Evolutionary conservation across 2,113 vertebrate genomes (phyloP).

Genomic region (Bagarius yarrelli): DNA sequence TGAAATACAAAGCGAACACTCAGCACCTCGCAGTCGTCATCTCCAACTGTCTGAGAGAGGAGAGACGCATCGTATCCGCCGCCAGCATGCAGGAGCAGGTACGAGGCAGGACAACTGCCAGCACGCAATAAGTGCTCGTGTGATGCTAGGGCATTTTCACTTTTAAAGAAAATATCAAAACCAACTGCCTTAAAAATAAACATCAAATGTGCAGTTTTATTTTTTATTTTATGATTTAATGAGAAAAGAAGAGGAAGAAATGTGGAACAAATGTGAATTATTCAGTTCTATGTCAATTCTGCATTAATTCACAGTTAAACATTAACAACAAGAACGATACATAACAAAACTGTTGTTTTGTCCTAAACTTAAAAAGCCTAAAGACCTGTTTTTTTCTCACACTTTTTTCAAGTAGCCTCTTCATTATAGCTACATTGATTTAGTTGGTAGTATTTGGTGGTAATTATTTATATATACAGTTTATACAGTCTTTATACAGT

Average conservation of each 20-base stretch:
- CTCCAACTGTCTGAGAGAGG: conserved; percentile 89
- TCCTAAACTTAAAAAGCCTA: too few relatives aligned
- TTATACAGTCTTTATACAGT: too few relatives aligned
- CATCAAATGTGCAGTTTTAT: background rate
- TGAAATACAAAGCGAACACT: conserved; percentile 85
- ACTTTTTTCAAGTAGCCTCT: too few relatives aligned
- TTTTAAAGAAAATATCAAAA: background rate
- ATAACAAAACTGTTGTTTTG: too few relatives aligned
- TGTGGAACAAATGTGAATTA: background rate
- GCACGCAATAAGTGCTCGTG: background rate
- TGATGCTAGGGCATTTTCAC: background rate
- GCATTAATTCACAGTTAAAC: background rate
- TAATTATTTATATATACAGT: too few relatives aligned
- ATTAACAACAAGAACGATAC: too few relatives aligned
- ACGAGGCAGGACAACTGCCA: conserved; percentile 17
- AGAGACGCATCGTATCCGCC: conserved; percentile 85
- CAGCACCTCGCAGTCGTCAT: conserved; percentile 85
- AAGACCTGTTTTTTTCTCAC: too few relatives aligned
- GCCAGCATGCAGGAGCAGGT: conserved; percentile 93
- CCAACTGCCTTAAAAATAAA: background rate
- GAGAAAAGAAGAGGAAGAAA: background rate
- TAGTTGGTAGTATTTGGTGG: too few relatives aligned
- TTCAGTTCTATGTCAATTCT: background rate
- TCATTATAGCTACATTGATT: too few relatives aligned
- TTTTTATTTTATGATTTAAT: background rate